Base-by-base conservation (phyloP, 1,140 invertebrate species). In the Papilio machaon region DNA sequence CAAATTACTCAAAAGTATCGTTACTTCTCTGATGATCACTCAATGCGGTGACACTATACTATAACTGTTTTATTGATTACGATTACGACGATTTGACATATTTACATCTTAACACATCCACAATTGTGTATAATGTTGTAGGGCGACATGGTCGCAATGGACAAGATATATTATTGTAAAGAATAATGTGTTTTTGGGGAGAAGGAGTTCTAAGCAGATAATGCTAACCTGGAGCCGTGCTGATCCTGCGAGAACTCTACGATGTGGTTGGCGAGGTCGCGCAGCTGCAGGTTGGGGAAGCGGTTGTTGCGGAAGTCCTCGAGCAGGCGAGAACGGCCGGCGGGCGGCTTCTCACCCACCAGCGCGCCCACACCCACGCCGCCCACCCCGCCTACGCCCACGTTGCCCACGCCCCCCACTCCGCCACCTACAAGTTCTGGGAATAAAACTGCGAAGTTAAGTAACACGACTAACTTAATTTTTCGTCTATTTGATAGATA, bases 181-280 rank as follows among this genome's bases (percentile, higher is more conserved):
- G 38, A 43, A 43, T 43, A 43, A 43, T 4, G 7, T 43, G 38
- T 43, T 43, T 43, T 43, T 43, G 7, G 38, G 7, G 38, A 43
- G 0, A 43, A 43, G 38, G 23, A n/a, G 17, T 23, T 67, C 8
- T 70, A 15, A 17, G 35, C 30, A 35, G 15, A 60, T 19, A 7
- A 9, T 60, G 58, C 64, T 15, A 70, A 95, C 92, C 99, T 97
- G 11, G 99, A 99, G 11, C 99, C 99, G 94, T 99, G 99, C 93
- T 99, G 99, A 95, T 99, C 99, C 95, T 99, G 99, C 80, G 99
- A 99, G 95, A 99, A 99, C 93, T 99, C 98, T 1, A 99, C 98
- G 70, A 99, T 98, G 89, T 99, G 99, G 85, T 98, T 98, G 85
- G 99, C 99, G 95, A 99, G 99, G 95, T 99, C 99, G 94, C 99